phyloP scores from a whole-genome alignment of 2,888 invertebrate species.

The Chloroclystis v-ata region DNA sequence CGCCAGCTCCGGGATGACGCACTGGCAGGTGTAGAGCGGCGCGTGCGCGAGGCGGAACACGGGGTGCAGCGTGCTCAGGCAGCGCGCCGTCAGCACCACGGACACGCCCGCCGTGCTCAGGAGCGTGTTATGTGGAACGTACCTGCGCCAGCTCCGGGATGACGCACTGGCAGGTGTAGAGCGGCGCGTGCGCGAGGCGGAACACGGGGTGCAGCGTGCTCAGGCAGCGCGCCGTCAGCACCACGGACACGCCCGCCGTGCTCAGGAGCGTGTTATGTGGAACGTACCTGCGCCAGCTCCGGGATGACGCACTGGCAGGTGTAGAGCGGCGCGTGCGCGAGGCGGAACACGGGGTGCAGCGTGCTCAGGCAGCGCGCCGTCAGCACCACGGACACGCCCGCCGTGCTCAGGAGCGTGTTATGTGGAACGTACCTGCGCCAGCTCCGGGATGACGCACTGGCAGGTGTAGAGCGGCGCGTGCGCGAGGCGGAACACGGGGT shows the following conservation, averaged over 20 bases:
- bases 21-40: constrained; percentile 66
- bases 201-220: constrained; percentile 57
- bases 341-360: constrained; percentile 55
- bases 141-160: constrained; percentile 62
- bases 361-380: constrained; percentile 56
- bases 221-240: constrained; percentile 61
- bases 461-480: constrained; percentile 64
- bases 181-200: constrained; percentile 56
- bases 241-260: constrained; percentile 57
- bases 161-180: constrained; percentile 65
- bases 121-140: too few relatives aligned
- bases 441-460: constrained; percentile 58
- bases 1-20: constrained; percentile 54
- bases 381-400: constrained; percentile 64
- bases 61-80: constrained; percentile 56
- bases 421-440: constrained; percentile 51
- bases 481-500: constrained; percentile 57
- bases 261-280: constrained; percentile 47
- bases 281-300: constrained; percentile 54
- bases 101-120: constrained; percentile 56
- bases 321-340: constrained; percentile 63
- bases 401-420: constrained; percentile 48
- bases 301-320: constrained; percentile 63
- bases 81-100: constrained; percentile 61
- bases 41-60: constrained; percentile 55